Conservation (phyloP, 2,113 vertebrate species). For the Podarcis cretensis region DNA sequence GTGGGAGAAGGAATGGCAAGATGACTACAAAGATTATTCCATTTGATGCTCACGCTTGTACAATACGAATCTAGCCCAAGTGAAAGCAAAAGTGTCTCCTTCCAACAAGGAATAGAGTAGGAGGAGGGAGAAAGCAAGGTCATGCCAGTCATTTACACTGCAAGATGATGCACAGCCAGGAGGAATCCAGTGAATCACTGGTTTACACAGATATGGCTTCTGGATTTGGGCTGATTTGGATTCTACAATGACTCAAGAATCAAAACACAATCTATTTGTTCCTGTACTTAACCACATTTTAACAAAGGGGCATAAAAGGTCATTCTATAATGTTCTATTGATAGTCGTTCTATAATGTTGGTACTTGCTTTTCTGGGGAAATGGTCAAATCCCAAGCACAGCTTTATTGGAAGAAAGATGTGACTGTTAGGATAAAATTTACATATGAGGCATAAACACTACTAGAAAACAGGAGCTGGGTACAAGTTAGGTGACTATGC, state of each 20-base stretch:
- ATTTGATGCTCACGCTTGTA: background rate
- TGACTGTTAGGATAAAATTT: background rate
- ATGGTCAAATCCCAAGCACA: background rate
- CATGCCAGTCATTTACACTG: background rate
- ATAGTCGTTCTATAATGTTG: background rate
- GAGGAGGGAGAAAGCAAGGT: background rate
- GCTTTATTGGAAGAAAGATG: too few relatives aligned
- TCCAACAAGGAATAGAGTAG: background rate
- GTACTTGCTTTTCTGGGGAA: background rate
- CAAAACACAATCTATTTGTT: background rate
- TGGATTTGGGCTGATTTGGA: background rate
- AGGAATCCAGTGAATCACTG: background rate
- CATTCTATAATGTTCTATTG: too few relatives aligned
- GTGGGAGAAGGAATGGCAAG: background rate
- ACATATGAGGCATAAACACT: background rate
- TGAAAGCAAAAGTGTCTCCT: background rate
- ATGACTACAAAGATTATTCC: background rate
- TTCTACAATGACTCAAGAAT: background rate
- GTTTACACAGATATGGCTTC: background rate
- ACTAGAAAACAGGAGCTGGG: background rate
- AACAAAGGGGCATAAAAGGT: background rate
- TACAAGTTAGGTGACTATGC: background rate
- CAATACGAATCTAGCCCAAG: background rate
- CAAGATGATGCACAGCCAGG: background rate
- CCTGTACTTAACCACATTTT: background rate